A percentile compares a stretch with the other conserved stretches of the same genome.
These are phyloP conservation scores for Azemiops feae DNA, from an alignment of 2,113 vertebrate species.

Conservation along the genomic window DNA sequence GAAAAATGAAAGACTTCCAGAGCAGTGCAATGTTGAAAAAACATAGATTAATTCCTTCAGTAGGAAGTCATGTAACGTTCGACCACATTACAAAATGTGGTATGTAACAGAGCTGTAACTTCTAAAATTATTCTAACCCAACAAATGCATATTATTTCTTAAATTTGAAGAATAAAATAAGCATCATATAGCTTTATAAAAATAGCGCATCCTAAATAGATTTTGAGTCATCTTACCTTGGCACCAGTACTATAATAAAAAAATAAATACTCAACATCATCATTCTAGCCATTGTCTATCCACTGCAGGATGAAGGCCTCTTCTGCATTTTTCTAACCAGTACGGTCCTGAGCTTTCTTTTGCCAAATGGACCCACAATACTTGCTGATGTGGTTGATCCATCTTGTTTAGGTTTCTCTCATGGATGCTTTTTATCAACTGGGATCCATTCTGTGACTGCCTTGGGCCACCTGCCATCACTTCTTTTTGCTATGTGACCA, in stretches of 20 bases:
- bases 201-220: background rate
- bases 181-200: background rate
- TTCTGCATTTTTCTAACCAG: too few species aligned
- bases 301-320: too few species aligned
- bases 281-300: too few species aligned
- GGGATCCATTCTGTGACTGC: too few species aligned
- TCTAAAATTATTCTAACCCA: background rate
- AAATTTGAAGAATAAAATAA: background rate
- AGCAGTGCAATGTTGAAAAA: background rate
- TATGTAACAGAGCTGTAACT: background rate
- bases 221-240: background rate
- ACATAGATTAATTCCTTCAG: background rate
- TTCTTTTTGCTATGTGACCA: too few species aligned
- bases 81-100: background rate
- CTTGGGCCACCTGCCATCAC: too few species aligned
- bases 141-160: background rate
- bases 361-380: too few species aligned
- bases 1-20: background rate
- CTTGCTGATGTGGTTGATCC: too few species aligned
- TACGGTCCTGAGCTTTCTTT: too few species aligned
- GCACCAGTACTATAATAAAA: background rate
- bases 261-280: too few species aligned
- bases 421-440: too few species aligned
- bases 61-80: background rate
- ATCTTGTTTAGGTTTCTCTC: too few species aligned